A percentile compares a stretch with the other conserved stretches of the same genome.
Evolutionary conservation across 2,113 vertebrate genomes (phyloP).

Genomic region (Turnix velox): DNA sequence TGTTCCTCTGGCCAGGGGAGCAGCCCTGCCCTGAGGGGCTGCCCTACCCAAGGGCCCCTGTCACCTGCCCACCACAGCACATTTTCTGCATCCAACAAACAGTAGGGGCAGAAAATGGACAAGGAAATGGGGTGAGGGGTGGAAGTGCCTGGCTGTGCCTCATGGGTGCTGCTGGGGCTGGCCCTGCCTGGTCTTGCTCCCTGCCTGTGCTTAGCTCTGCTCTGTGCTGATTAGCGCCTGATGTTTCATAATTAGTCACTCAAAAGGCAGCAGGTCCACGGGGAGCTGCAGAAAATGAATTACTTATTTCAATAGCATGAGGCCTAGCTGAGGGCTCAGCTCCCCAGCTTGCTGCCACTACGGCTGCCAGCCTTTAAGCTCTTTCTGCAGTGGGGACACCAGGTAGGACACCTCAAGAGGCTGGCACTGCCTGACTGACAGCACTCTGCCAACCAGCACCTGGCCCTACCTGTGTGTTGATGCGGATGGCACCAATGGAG

Average conservation of each 20-base stretch:
- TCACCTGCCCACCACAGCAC: not conserved
- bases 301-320: not conserved
- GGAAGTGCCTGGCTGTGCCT: not conserved
- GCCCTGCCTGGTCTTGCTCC: not conserved
- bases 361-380: not conserved
- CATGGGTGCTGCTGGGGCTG: not conserved
- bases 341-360: not conserved
- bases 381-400: not conserved
- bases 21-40: not conserved
- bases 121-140: not conserved
- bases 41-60: not conserved
- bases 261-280: not conserved
- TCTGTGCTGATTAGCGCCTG: not conserved
- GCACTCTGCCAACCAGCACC: not conserved
- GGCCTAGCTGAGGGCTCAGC: not conserved
- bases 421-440: not conserved
- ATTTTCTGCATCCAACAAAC: accelerated
- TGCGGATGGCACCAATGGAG: slow-evolving; percentile 95
- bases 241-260: slow-evolving; percentile 46
- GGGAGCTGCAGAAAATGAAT: slow-evolving; percentile 17
- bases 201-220: not conserved
- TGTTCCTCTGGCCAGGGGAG: not conserved
- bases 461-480: slow-evolving; percentile 91
- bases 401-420: not conserved
- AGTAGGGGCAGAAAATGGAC: not conserved